These are phyloP conservation scores for Pteropus rufus DNA, from an alignment of 2,797 vertebrate species.

Conservation along the genomic window DNA sequence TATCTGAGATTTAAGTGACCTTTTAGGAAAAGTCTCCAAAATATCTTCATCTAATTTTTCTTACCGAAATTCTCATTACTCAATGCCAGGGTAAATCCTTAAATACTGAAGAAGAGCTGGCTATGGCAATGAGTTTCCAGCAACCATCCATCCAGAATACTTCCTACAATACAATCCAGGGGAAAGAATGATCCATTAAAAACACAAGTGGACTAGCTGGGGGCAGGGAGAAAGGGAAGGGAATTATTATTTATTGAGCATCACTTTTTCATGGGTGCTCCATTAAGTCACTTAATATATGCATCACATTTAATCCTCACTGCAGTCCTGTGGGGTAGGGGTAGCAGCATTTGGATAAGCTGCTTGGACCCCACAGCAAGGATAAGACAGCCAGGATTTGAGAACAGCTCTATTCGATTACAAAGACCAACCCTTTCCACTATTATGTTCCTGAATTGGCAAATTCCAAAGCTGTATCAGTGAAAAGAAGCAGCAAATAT, in stretches of 20 bases:
- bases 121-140: slow-evolving; percentile 31
- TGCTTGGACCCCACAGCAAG: background rate
- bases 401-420: background rate
- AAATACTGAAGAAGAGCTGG: slow-evolving; percentile 53
- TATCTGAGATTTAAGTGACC: background rate
- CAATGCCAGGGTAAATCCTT: slow-evolving; percentile 43
- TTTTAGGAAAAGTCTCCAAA: background rate
- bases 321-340: fast-evolving
- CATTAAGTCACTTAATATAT: background rate
- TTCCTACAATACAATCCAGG: slow-evolving; percentile 28
- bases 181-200: background rate
- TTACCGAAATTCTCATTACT: slow-evolving; percentile 78
- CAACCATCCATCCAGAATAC: slow-evolving; percentile 59
- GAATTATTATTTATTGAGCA: background rate
- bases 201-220: background rate
- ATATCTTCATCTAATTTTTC: slow-evolving; percentile 3
- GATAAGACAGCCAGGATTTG: background rate
- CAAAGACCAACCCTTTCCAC: background rate
- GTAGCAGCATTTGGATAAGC: background rate
- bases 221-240: background rate
- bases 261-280: background rate
- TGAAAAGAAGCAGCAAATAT: background rate
- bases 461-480: background rate
- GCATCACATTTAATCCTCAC: background rate
- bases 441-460: background rate